Evolutionary conservation across 2,797 vertebrate species (phyloP), one percentile per base, ranked within the genome.

Genomic region (Cottoperca gobio): DNA sequence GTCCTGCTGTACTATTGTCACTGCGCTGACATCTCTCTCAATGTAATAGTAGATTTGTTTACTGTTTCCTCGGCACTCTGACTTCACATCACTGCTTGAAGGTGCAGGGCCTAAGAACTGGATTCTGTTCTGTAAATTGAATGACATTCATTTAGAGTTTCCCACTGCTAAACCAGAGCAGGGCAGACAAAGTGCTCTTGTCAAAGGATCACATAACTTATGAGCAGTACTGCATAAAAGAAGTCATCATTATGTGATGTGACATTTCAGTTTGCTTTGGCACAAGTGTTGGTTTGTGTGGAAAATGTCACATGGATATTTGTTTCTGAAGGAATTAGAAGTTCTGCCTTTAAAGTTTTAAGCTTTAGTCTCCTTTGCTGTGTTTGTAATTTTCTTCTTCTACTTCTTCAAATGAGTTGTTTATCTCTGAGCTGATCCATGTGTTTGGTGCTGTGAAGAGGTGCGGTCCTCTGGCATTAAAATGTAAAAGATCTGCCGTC

Each of bases 391-490:
- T 53, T 42, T 46, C 12, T n/a, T n/a, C n/a, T n/a, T n/a, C n/a
- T n/a, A n/a, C n/a, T n/a, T n/a, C n/a, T n/a, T n/a, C n/a, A n/a
- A n/a, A n/a, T n/a, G 21, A 33, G 43, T 28, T 16, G 19, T 42
- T 45, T 23, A 8, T 14, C 63, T 61, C 8, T 21, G 13, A 59
- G 26, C 43, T 52, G 42, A 21, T 31, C 43, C 39, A n/a, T 57
- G 49, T 57, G 33, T 52, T 77, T 11, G 49, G 45, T 54, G 45
- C 21, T 6, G 8, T 6, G 28, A 24, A 58, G 81, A 80, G 90
- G 86, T 80, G 87, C 60, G 84, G 86, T 46, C 21, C 57, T 66
- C 79, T 88, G 81, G 82, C 82, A 26, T 74, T 52, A 40, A 59
- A 39, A 45, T 42, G 31, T 49, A 10, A 70, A 59, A 59, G n/a